Evolutionary conservation across 2,888 invertebrate species (phyloP), one percentile per base, ranked within the genome.

Genomic region (Leucophenga montana): DNA sequence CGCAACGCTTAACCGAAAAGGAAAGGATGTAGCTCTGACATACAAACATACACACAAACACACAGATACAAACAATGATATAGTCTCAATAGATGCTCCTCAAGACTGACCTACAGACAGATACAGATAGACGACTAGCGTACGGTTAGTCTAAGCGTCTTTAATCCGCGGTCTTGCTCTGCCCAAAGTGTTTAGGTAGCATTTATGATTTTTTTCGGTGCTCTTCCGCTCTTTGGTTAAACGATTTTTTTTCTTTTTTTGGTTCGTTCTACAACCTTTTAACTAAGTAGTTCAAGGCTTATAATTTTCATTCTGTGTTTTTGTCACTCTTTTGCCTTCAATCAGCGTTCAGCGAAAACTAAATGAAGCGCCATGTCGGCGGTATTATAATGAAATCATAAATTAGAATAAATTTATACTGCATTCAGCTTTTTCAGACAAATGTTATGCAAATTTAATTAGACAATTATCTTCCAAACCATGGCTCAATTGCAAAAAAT

Each of bases 261-360:
- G 48, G 54, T 48, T 68, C 48, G 44, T 20, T 9, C 22, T 46
- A 46, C 39, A 62, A 67, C 62, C 56, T 59, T 61, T 65, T 66
- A 70, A 20, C 16, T 68, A 75, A 75, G 67, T 75, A 73, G 75
- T 73, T 71, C 75, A 75, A 75, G 75, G 75, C 68, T 75, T 70
- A n/a, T 33, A 39, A 62, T 18, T 59, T 68, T 22, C 16, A 3
- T 56, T 39, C 22, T 56, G 56, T 56, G 16, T 1, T 16, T 50
- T 16, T 50, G 50, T 8, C 27, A 50, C 13, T n/a, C n/a, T n/a
- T 11, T 50, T 50, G n/a, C n/a, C 3, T 14, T 50, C 50, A 50
- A n/a, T 16, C 13, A 16, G 18, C 50, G 2, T 50, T 50, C 16
- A 16, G 18, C 18, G 6, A 18, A 50, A 50, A 8, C 13, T 16